phyloP scores from a whole-genome alignment of 2,888 invertebrate species.

The Ormyrus nitidulus region DNA sequence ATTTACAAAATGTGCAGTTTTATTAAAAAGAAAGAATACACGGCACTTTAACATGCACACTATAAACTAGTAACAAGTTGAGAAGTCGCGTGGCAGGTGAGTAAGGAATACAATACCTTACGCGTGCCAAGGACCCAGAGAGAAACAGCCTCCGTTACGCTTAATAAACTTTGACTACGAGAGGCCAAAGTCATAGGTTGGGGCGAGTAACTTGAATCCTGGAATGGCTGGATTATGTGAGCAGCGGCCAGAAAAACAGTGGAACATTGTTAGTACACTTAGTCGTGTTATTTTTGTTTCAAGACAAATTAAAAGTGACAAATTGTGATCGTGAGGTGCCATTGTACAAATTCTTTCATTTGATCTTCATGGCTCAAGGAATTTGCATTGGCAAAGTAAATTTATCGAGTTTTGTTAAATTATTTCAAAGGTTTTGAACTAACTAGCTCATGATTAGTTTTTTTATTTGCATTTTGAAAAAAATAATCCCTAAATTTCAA shows the following conservation, averaged over 20 bases:
- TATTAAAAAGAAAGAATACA: slow-evolving; percentile 31
- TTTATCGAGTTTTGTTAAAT: no score
- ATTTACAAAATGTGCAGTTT: slow-evolving; percentile 13
- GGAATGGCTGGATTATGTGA: slow-evolving; percentile 73
- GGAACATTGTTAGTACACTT: slow-evolving; percentile 54
- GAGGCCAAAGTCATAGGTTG: slow-evolving; percentile 75
- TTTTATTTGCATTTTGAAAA: background rate
- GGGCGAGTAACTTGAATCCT: slow-evolving; percentile 85
- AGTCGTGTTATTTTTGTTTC: slow-evolving; percentile 35
- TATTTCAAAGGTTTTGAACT: no score
- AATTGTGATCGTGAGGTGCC: slow-evolving; percentile 43
- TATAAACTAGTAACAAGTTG: slow-evolving; percentile 18
- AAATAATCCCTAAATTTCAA: slow-evolving; percentile 9
- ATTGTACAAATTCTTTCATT: background rate
- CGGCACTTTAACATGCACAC: slow-evolving; percentile 43
- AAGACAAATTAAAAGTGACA: slow-evolving; percentile 40
- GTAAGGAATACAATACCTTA: slow-evolving; percentile 83
- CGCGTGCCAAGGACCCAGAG: slow-evolving; percentile 95
- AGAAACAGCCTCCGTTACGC: slow-evolving; percentile 95
- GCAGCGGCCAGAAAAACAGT: slow-evolving; percentile 67
- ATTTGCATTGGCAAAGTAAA: no score
- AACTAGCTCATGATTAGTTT: no score
- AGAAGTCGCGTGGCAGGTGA: slow-evolving; percentile 62
- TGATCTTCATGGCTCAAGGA: background rate
- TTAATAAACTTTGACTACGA: slow-evolving; percentile 85